Base-by-base conservation (phyloP, 2,113 vertebrate genomes). In the Brachionichthys hirsutus region DNA sequence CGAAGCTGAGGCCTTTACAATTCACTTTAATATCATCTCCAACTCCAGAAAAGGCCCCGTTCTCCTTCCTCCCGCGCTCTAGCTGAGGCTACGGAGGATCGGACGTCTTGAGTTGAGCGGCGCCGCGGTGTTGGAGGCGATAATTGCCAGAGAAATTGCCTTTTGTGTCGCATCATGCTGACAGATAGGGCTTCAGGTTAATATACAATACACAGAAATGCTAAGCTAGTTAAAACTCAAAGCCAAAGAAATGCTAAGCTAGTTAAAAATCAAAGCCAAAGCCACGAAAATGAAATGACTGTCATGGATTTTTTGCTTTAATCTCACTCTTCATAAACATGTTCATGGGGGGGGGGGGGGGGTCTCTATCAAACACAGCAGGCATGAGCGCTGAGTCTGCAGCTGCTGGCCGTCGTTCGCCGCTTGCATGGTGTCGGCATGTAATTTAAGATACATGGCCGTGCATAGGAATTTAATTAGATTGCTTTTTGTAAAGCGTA, bases 401-500 rank as follows among this genome's bases (percentile, higher is more conserved):
- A 55, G 45, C 75, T 55, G 45, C n/a, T 61, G 65, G 55, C 49
- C 12, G 50, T 72, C 68, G 38, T 73, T 30, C 55, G 18, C 59
- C 74, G 85, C 8, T 80, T 70, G 63, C 80, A 79, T 73, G 85
- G 63, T 69, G 55, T 18, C 79, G 84, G 69, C 51, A 54, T 85
- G 83, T 84, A 75, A 89, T 87, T 85, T 73, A 84, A 80, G 69
- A 76, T 75, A 88, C 80, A 82, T 76, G 78, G 51, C 74, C 62
- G 34, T 73, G 82, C 81, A 76, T 58, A 57, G 72, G 65, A 83
- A 76, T 90, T 87, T 87, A 89, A 89, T 90, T 84, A 84, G 67
- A 73, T 67, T 46, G 70, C 62, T 49, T 81, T 61, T 54, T 66
- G n/a, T 52, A 36, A 75, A 50, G 62, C 60, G 68, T 73, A 73